Evolutionary conservation across 2,797 vertebrate species (phyloP).

Genomic region (Mus caroli): DNA sequence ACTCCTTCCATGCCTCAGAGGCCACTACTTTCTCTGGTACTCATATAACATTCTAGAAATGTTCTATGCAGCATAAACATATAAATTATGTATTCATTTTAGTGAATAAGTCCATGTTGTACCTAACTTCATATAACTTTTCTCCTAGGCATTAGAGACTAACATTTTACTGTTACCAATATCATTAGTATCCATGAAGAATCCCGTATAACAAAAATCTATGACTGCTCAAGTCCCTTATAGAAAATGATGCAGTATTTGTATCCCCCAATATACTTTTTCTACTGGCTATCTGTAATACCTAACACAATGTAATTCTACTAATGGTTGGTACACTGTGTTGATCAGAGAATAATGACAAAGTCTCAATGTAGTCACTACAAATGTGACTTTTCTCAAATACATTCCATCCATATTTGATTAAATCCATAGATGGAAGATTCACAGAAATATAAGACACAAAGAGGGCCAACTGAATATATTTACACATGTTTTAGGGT

Average conservation of each 20-base stretch:
- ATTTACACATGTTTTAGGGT: constrained; percentile 39
- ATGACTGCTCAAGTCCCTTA: neutral
- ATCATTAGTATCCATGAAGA: neutral
- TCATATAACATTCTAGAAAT: constrained; percentile 28
- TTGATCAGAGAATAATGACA: neutral
- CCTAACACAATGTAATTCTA: neutral
- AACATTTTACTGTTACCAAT: constrained; percentile 12
- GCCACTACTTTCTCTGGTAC: constrained; percentile 24
- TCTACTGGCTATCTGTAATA: neutral
- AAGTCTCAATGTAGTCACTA: neutral
- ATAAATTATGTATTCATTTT: constrained; percentile 7
- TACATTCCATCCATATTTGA: neutral
- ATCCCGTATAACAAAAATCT: neutral
- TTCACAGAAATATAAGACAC: neutral
- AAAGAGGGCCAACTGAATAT: neutral
- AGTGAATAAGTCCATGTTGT: constrained; percentile 7
- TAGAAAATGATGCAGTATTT: neutral
- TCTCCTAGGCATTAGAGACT: constrained; percentile 30
- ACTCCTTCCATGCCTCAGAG: neutral
- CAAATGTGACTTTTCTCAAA: constrained; percentile 2
- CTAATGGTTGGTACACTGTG: neutral
- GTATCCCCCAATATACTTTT: neutral
- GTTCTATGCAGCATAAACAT: constrained; percentile 29
- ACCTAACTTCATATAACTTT: constrained; percentile 30
- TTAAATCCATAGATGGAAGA: neutral